Evolutionary conservation across 92 coral and sea anemone species (phyloP).

Genomic region (Pocillopora grandis): DNA sequence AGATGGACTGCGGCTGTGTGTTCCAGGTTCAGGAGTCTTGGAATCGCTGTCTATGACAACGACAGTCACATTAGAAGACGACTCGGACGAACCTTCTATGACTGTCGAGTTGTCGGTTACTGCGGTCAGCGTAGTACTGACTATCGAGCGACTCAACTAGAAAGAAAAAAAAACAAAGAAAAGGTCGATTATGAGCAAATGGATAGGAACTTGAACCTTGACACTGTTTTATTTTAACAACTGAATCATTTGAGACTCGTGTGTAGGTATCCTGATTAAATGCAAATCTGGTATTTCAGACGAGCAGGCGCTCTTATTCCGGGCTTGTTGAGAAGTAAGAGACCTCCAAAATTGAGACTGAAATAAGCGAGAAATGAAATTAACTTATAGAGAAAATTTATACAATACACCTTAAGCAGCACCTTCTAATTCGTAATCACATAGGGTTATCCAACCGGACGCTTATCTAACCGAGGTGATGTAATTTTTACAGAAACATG

Average conservation of each 20-base stretch:
- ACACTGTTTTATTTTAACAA: neutral
- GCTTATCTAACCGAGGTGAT: too few relatives aligned
- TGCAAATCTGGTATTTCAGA: neutral
- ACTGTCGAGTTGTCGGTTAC: slow-evolving; percentile 13
- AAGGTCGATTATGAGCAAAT: neutral
- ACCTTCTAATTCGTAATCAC: too few relatives aligned
- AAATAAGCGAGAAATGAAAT: too few relatives aligned
- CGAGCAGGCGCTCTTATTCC: neutral
- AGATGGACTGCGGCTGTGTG: slow-evolving; percentile 27
- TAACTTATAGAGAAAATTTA: too few relatives aligned
- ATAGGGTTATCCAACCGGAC: too few relatives aligned
- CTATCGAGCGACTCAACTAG: slow-evolving; percentile 26
- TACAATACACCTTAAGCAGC: too few relatives aligned
- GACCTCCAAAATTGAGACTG: too few relatives aligned
- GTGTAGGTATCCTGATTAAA: neutral
- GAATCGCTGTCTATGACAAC: slow-evolving; percentile 18
- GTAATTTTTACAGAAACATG: too few relatives aligned
- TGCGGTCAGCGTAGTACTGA: slow-evolving; percentile 21
- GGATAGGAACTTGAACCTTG: neutral
- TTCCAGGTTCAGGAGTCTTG: slow-evolving; percentile 18
- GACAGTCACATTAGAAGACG: slow-evolving; percentile 28
- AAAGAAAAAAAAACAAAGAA: neutral
- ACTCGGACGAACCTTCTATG: slow-evolving; percentile 35
- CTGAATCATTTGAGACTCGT: neutral
- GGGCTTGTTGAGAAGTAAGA: too few relatives aligned